Evolutionary conservation across 2,888 invertebrate genomes (phyloP), one percentile per base, ranked within the genome.

Genomic region (Lithosia quadra): DNA sequence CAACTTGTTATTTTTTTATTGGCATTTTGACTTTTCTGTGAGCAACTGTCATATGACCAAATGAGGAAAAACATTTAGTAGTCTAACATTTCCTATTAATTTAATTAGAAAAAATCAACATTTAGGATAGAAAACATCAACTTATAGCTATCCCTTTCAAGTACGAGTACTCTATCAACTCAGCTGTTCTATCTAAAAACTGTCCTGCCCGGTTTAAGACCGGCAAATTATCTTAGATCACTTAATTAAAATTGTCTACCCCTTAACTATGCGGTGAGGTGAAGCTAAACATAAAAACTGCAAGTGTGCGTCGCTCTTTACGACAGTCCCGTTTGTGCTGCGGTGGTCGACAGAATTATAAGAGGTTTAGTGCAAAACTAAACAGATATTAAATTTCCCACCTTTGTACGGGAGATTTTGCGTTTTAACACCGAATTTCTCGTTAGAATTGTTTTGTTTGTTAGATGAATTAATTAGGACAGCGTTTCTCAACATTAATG

Each of bases 261-360:
- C 91, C 92, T 92, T 93, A 94, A 94, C 88, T 86, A 88, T 92
- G 93, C 93, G 88, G 93, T 93, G 92, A 91, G 93, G 91, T 90
- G 91, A 88, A 85, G 83, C 85, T 87, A 77, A 76, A 84, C 86
- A 89, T 92, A 94, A 94, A 94, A 94, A 94, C 92, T 93, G 90
- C 91, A 90, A 89, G 91, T 88, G 90, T 88, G 89, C 85, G 84
- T 73, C 80, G 83, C 88, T 91, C 90, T 92, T 92, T 92, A 93
- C 92, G 92, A 88, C 86, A 77, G 71, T 73, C 78, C 62, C 39
- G 34, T 64, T n/a, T 62, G 86, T 85, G 80, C 82, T 84, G 83
- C 80, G 74, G 81, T 74, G 77, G 75, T 71, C 75, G 59, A 72
- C 82, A 87, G 93, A 90, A 92, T 94, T 94, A 91, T 90, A 91